Evolutionary conservation across 1,140 invertebrate genomes (phyloP).

Genomic region (Protaetia brevitarsis): DNA sequence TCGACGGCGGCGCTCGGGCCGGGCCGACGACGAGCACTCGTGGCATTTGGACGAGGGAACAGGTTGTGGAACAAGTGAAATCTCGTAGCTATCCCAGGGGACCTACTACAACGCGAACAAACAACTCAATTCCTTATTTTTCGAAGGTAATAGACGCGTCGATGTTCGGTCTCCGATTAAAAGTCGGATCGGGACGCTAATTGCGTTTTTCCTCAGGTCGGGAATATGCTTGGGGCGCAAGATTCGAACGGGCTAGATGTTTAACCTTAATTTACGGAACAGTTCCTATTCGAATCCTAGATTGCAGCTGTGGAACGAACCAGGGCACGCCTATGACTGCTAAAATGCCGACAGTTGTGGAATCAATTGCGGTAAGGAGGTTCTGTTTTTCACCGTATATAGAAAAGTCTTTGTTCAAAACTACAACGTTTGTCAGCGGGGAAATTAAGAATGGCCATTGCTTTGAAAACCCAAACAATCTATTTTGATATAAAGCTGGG

Average conservation of each 20-base stretch:
- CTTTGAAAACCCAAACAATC: too few species aligned
- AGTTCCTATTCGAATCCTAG: slow-evolving; percentile 82
- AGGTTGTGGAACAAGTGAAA: slow-evolving; percentile 81
- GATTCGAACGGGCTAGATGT: slow-evolving; percentile 83
- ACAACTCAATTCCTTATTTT: slow-evolving; percentile 77
- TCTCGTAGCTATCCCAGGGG: slow-evolving; percentile 77
- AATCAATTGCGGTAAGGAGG: slow-evolving; percentile 67
- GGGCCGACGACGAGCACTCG: slow-evolving; percentile 77
- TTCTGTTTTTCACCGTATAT: background rate
- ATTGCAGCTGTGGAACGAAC: slow-evolving; percentile 74
- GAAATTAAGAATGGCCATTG: too few species aligned
- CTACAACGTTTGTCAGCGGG: too few species aligned
- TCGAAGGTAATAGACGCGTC: slow-evolving; percentile 62
- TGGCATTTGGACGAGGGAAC: slow-evolving; percentile 86
- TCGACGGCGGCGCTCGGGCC: slow-evolving; percentile 83
- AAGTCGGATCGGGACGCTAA: background rate
- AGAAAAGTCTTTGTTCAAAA: too few species aligned
- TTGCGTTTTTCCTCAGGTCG: slow-evolving; percentile 55
- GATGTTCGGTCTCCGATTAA: too few species aligned
- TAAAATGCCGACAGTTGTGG: slow-evolving; percentile 80
- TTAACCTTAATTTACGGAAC: slow-evolving; percentile 83
- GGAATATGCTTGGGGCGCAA: slow-evolving; percentile 79
- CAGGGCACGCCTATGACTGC: slow-evolving; percentile 79
- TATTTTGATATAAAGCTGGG: too few species aligned
- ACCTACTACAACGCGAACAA: slow-evolving; percentile 79